Base-by-base conservation (phyloP, 1,140 invertebrate species). In the Chrysoperla carnea region DNA sequence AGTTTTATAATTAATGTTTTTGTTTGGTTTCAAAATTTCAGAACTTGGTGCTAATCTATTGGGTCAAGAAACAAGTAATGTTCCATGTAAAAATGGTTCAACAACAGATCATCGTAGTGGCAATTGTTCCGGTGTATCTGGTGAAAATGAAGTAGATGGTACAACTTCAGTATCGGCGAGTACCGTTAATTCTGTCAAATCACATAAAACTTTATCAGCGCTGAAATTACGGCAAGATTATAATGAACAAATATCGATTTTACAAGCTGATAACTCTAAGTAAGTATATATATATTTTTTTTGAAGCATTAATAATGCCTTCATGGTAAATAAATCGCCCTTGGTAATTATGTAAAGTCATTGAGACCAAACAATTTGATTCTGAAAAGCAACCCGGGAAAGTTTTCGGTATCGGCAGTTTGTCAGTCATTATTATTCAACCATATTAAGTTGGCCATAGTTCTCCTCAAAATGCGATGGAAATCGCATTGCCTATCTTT, bases 11-110 rank as follows among this genome's bases (percentile, higher is more conserved):
- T 23, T 23, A 23, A 23, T 23, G n/a, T n/a, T 23, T 23, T 23
- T 23, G 17, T 23, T 3, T 3, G 2, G 2, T 23, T 23, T 23
- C 5, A 23, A 23, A 23, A 3, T 23, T 56, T 3, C 52, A 85
- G 84, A 88, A 60, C 58, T 87, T 6, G 84, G 82, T 17, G 82
- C 81, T 11, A 84, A 85, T 62, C 60, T 87, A 39, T 73, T 80
- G 17, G 81, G 79, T 1, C 74, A 78, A 52, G 78, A 81, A 9
- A 46, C 46, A 44, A 41, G 55, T 14, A 56, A 48, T 11, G 46
- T 14, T 43, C 56, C 45, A 48, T 46, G 29, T 41, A 53, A 49
- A 42, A 59, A 52, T 5, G 55, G 52, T 29, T 48, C 23, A 37
- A 51, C 37, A 36, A 53, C 44, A 29, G 39, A 43, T 8, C 43